These are phyloP conservation scores for Carassius carassius DNA, from an alignment of 2,113 vertebrate genomes.

Conservation along the genomic window DNA sequence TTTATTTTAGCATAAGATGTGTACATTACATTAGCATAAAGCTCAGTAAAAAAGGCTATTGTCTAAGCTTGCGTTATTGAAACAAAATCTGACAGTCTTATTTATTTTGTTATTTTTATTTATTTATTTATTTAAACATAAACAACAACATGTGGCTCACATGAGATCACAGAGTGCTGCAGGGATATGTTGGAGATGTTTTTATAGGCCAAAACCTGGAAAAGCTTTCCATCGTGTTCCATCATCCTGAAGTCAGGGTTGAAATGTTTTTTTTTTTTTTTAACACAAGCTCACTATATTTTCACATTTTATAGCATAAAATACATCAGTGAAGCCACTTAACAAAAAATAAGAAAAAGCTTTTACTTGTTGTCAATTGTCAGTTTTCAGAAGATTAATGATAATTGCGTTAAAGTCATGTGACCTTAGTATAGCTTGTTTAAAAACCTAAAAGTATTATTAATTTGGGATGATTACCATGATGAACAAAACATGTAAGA, in stretches of 20 bases:
- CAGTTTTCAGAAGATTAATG: too few relatives aligned
- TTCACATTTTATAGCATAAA: neutral
- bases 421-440: too few relatives aligned
- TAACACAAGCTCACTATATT: neutral
- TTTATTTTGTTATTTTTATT: too few relatives aligned
- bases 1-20: neutral
- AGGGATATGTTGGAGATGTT: neutral
- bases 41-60: neutral
- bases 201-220: neutral
- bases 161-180: neutral
- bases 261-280: neutral
- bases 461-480: neutral
- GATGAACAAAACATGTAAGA: too few relatives aligned
- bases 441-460: too few relatives aligned
- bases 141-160: neutral
- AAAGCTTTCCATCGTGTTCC: neutral
- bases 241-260: neutral
- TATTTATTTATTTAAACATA: too few relatives aligned
- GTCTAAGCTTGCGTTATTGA: neutral
- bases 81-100: neutral
- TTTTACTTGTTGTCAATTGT: neutral
- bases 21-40: neutral
- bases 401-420: too few relatives aligned
- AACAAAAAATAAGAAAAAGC: too few relatives aligned
- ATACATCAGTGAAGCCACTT: neutral